Conservation (phyloP, 2,113 vertebrate genomes). For the Caloenas nicobarica region DNA sequence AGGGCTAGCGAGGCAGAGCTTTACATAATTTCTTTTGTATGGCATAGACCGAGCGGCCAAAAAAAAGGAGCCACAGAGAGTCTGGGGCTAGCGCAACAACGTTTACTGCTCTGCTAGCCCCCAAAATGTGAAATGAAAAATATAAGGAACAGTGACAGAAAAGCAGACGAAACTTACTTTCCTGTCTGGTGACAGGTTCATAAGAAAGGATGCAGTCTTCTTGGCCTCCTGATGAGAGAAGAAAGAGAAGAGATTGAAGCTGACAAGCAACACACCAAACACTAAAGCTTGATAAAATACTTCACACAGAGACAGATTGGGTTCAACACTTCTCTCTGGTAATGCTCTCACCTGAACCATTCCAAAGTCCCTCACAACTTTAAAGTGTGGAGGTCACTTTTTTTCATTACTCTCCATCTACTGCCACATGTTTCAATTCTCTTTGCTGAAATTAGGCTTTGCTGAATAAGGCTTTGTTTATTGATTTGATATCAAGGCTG, state of each 20-base stretch:
- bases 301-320: slow-evolving; percentile 13
- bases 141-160: not conserved
- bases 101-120: not conserved
- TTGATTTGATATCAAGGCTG: not conserved
- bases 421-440: not conserved
- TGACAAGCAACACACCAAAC: not conserved
- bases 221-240: slow-evolving; percentile 87
- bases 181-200: slow-evolving; percentile 92
- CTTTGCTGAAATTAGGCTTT: not conserved
- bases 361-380: slow-evolving; percentile 30
- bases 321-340: not conserved
- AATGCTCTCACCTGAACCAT: slow-evolving; percentile 37
- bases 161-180: slow-evolving; percentile 83
- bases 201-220: slow-evolving; percentile 96
- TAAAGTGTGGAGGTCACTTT: not conserved
- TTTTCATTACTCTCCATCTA: not conserved
- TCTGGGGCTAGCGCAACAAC: not conserved
- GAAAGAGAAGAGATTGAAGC: slow-evolving; percentile 61
- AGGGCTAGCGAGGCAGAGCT: not conserved
- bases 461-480: not conserved
- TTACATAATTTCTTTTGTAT: not conserved
- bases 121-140: not conserved
- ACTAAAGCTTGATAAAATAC: not conserved
- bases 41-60: not conserved
- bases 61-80: not conserved